Evolutionary conservation across 1,140 invertebrate species (phyloP), one percentile per base, ranked within the genome.

Genomic region (Heterodera carotae): DNA sequence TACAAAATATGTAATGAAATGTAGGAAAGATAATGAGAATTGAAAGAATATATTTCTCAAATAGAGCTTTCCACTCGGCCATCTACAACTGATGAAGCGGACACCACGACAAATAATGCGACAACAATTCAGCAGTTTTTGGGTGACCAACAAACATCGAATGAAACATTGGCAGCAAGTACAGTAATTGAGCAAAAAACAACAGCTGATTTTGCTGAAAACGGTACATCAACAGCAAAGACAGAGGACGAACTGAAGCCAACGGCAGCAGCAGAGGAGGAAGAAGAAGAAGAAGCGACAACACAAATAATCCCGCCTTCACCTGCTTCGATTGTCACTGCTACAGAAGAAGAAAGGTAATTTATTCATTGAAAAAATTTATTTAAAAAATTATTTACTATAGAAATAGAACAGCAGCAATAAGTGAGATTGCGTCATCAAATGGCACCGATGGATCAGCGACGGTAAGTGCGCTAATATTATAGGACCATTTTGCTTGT

Each of bases 81-180:
- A 48, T 48, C 59, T 12, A 25, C 33, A 27, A 69, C 18, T 15
- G 68, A 71, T 22, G 29, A 2, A 8, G 31, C 36, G 4, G 12
- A 2, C 39, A 43, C 39, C 39, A 43, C 39, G 39, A n/a, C n/a
- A n/a, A n/a, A n/a, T n/a, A n/a, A n/a, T n/a, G 39, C 39, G 39
- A 43, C 39, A 43, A 71, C 59, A 71, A 43, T 48, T 29, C 18
- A 71, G 39, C 36, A 71, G 39, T 31, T 5, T 15, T 15, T 36
- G 72, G 34, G 72, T 7, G 66, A 64, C 7, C 60, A n/a, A n/a
- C n/a, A 75, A 64, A 25, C 31, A 69, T 48, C 72, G 10, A 75
- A 7, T 25, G 15, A 8, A 15, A 25, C 59, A 75, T 4, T 5
- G 4, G 33, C 8, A 29, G 7, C 68, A 75, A 71, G 33, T 5